These are phyloP conservation scores for Cuniculus paca DNA, from an alignment of 2,797 vertebrate species.

Conservation along the genomic window DNA sequence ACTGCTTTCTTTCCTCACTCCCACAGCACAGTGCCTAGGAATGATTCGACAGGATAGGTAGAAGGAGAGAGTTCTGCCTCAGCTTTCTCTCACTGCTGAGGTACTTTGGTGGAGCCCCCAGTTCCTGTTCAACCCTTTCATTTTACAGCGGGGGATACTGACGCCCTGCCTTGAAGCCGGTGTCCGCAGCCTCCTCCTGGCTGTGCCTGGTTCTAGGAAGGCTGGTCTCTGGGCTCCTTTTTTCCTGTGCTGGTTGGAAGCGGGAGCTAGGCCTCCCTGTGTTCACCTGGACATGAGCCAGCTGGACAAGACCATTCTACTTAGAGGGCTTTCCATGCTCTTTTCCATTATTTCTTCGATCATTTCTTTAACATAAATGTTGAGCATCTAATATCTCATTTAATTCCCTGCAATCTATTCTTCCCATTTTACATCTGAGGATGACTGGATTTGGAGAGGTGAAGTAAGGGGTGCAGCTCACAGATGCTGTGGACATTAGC, in stretches of 20 bases:
- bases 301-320: not conserved
- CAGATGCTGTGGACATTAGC: not conserved
- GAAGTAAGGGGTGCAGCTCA: not conserved
- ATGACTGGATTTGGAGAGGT: not conserved
- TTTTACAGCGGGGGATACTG: not conserved
- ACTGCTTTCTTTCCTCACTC: not conserved
- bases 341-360: not conserved
- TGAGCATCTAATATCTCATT: not conserved
- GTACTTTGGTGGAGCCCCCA: not conserved
- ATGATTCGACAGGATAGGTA: not conserved
- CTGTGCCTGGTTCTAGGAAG: not conserved
- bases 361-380: not conserved
- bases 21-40: rapidly evolving
- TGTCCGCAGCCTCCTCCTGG: not conserved
- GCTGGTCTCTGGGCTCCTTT: not conserved
- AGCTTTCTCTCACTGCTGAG: not conserved
- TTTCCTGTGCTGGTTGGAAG: not conserved
- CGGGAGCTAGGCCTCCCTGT: not conserved
- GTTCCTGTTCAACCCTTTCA: not conserved
- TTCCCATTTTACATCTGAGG: not conserved
- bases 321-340: not conserved
- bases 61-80: not conserved
- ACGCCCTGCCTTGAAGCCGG: not conserved
- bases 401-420: not conserved
- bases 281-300: not conserved